phyloP scores from a whole-genome alignment of 2,113 vertebrate genomes.

The Nansenia antarctica region DNA sequence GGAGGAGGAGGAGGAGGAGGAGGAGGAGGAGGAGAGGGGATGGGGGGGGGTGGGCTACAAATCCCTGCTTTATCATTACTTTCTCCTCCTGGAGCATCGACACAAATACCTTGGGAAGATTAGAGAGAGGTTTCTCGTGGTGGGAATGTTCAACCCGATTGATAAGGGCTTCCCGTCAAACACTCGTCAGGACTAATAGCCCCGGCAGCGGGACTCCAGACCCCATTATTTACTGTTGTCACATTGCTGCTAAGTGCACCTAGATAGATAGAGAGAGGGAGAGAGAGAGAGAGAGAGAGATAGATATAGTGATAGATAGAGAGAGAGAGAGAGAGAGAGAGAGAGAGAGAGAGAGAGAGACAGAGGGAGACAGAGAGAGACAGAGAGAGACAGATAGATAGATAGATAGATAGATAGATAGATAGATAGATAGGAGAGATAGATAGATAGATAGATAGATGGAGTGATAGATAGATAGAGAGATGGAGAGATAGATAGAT shows the following conservation, averaged over 20 bases:
- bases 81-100: slow-evolving; percentile 1
- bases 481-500: too few relatives aligned
- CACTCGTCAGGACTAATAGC: background rate
- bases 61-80: background rate
- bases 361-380: too few relatives aligned
- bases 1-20: background rate
- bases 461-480: too few relatives aligned
- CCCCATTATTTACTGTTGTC: background rate
- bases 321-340: too few relatives aligned
- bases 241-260: background rate
- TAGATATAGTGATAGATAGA: too few relatives aligned
- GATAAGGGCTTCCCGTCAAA: background rate
- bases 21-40: background rate
- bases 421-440: too few relatives aligned
- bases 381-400: too few relatives aligned
- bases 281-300: too few relatives aligned
- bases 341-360: too few relatives aligned
- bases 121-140: background rate
- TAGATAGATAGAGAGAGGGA: too few relatives aligned
- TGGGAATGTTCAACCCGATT: background rate
- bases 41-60: background rate
- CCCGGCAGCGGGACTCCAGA: background rate
- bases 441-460: too few relatives aligned
- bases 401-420: too few relatives aligned
- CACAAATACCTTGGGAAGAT: background rate